Conservation (phyloP, 2,888 invertebrate species). For the Brenthis daphne region DNA sequence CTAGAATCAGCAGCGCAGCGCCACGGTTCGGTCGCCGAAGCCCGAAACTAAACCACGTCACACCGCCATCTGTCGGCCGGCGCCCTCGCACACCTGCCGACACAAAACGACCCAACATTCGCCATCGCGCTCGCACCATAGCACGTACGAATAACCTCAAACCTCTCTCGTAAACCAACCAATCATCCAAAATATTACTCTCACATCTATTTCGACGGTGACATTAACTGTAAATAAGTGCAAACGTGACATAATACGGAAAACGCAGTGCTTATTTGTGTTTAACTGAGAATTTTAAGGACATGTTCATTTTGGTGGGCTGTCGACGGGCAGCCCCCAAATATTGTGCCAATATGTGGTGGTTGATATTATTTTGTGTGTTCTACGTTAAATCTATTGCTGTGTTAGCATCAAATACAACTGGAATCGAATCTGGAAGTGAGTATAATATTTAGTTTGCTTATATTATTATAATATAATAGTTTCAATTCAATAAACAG, state of each 20-base stretch:
- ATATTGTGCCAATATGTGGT: slow-evolving; percentile 79
- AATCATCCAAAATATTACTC: slow-evolving; percentile 68
- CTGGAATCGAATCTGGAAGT: slow-evolving; percentile 62
- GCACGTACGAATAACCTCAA: slow-evolving; percentile 81
- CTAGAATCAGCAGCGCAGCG: slow-evolving; percentile 77
- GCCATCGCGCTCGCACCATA: slow-evolving; percentile 78
- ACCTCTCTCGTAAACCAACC: slow-evolving; percentile 60
- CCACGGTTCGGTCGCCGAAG: slow-evolving; percentile 76
- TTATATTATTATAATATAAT: not conserved
- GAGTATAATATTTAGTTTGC: slow-evolving; percentile 49
- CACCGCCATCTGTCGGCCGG: slow-evolving; percentile 71
- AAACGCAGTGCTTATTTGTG: slow-evolving; percentile 65
- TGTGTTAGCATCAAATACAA: slow-evolving; percentile 65
- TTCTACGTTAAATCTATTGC: slow-evolving; percentile 68
- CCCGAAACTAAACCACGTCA: slow-evolving; percentile 73
- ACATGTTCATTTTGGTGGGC: slow-evolving; percentile 79
- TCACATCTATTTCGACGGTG: slow-evolving; percentile 57
- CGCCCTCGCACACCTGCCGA: slow-evolving; percentile 63
- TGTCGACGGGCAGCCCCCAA: slow-evolving; percentile 80
- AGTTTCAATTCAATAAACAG: not conserved
- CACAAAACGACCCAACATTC: slow-evolving; percentile 50
- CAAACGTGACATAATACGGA: slow-evolving; percentile 55
- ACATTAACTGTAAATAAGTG: slow-evolving; percentile 54
- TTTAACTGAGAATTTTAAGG: slow-evolving; percentile 71
- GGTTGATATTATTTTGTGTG: slow-evolving; percentile 76